phyloP scores from a whole-genome alignment of 2,113 vertebrate species.

The Onychostruthus taczanowskii region DNA sequence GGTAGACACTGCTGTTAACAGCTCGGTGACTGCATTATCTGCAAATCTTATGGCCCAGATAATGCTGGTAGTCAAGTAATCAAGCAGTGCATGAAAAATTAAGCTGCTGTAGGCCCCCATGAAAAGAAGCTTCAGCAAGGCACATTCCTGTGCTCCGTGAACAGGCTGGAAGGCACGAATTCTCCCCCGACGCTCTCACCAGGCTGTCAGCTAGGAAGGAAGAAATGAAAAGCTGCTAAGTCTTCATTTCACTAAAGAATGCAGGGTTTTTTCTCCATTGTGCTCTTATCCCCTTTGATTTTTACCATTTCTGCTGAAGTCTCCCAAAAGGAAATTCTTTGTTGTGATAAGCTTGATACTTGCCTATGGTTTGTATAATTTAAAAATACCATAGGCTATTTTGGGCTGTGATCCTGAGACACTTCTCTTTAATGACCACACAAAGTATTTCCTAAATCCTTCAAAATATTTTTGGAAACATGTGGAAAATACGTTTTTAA shows the following conservation, averaged over 20 bases:
- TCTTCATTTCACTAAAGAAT: neutral
- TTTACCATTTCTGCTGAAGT: neutral
- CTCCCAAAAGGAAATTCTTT: slow-evolving; percentile 12
- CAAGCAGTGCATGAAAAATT: neutral
- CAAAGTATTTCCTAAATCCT: neutral
- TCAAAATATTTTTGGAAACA: neutral
- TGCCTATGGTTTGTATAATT: neutral
- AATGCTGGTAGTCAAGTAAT: neutral
- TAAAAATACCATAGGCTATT: slow-evolving; percentile 12
- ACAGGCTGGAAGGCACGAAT: neutral
- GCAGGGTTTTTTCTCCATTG: neutral
- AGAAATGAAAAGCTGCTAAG: neutral
- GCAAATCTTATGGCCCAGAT: neutral
- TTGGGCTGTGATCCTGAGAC: neutral
- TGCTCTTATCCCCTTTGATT: neutral
- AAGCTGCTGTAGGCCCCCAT: neutral
- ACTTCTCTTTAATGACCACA: neutral
- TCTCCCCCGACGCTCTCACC: fast-evolving
- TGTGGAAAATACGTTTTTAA: neutral
- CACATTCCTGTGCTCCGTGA: neutral
- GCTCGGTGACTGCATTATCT: neutral
- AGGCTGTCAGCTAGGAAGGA: neutral
- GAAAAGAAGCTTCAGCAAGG: slow-evolving; percentile 5
- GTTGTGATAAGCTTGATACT: slow-evolving; percentile 6
- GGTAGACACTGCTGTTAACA: neutral